Evolutionary conservation across 2,113 vertebrate species (phyloP).

Genomic region (Gorsachius goisagi): DNA sequence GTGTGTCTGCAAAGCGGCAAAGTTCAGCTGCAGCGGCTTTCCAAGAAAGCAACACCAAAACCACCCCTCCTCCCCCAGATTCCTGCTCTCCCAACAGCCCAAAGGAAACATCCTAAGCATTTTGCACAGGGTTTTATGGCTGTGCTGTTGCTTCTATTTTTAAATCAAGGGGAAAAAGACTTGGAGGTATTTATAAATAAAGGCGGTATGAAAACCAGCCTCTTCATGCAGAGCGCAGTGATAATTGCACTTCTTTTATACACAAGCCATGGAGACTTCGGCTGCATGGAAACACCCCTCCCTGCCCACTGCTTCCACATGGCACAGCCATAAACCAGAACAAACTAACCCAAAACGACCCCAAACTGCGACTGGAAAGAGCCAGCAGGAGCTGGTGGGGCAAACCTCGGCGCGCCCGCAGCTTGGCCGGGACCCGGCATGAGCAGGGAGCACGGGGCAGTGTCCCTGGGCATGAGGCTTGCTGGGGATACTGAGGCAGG

Average conservation of each 20-base stretch:
- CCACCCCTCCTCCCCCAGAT: conserved; percentile 9
- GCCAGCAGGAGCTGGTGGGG: neutral
- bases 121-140: neutral
- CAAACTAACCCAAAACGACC: neutral
- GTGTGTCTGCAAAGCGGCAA: neutral
- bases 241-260: neutral
- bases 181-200: conserved; percentile 37
- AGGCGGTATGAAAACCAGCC: neutral
- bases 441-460: neutral
- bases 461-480: neutral
- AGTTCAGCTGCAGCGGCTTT: conserved; percentile 25
- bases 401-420: rapidly evolving
- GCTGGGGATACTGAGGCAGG: neutral
- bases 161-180: neutral
- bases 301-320: neutral
- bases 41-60: conserved; percentile 29
- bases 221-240: neutral
- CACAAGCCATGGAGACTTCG: neutral
- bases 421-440: rapidly evolving
- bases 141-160: conserved; percentile 10
- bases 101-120: conserved; percentile 26
- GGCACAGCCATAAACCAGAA: neutral
- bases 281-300: neutral
- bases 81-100: neutral
- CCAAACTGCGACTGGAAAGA: neutral